These are phyloP conservation scores for Luidia sarsii DNA, from an alignment of 53 echinoderm and acorn worm species.

Conservation along the genomic window DNA sequence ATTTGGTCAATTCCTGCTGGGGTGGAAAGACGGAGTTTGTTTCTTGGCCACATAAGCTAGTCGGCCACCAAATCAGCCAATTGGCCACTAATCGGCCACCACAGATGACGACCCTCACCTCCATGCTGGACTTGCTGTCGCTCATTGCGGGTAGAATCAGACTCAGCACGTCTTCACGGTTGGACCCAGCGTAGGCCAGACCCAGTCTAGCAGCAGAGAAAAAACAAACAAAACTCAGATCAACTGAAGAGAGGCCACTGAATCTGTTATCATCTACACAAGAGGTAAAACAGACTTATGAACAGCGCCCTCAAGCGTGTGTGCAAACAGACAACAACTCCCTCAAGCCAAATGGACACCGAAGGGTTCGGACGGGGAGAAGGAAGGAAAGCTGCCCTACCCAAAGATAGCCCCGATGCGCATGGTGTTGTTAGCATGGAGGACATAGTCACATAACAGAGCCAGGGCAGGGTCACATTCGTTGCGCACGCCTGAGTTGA, in stretches of 20 bases:
- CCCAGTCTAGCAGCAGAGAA: slow-evolving; percentile 66
- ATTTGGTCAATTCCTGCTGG: too few species aligned
- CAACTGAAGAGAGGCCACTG: too few species aligned
- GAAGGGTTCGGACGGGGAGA: too few species aligned
- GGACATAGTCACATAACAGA: slow-evolving; percentile 83
- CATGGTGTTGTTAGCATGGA: slow-evolving; percentile 87
- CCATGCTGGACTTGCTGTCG: slow-evolving; percentile 94
- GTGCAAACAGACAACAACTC: too few species aligned
- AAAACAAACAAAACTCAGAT: neutral
- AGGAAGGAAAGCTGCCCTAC: slow-evolving; percentile 63
- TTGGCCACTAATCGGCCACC: too few species aligned
- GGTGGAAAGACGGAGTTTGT: too few species aligned
- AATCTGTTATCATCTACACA: too few species aligned
- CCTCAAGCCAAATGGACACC: too few species aligned
- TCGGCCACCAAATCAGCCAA: too few species aligned
- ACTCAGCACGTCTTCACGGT: slow-evolving; percentile 92
- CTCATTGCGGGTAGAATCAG: slow-evolving; percentile 84
- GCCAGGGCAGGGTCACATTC: slow-evolving; percentile 96
- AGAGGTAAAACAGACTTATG: too few species aligned
- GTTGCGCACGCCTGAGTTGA: slow-evolving; percentile 95
- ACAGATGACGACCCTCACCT: slow-evolving; percentile 79
- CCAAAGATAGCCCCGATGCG: slow-evolving; percentile 96
- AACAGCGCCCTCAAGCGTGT: too few species aligned
- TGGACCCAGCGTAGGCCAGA: slow-evolving; percentile 93
- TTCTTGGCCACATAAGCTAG: too few species aligned